phyloP scores from a whole-genome alignment of 2,113 vertebrate genomes.

The Atherinomorus stipes region DNA sequence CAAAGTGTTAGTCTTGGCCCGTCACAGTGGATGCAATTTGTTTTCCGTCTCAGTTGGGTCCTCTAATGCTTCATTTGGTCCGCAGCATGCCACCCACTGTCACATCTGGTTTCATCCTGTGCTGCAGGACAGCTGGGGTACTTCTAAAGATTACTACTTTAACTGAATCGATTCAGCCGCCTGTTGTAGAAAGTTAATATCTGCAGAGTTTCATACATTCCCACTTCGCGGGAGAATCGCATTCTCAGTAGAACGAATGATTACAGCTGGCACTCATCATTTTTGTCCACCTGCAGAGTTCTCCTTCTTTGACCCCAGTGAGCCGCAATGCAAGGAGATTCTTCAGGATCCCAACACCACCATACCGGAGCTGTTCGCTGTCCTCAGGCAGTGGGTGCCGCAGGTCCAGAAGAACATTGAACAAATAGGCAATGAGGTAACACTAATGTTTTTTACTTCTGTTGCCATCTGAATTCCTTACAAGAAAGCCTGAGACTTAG shows the following conservation, averaged over 20 bases:
- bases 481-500: too few species aligned
- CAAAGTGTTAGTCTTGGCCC: background rate
- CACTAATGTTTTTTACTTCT: background rate
- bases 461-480: background rate
- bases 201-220: constrained; percentile 15
- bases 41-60: constrained; percentile 31
- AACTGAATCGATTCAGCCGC: constrained; percentile 31
- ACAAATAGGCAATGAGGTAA: constrained; percentile 95
- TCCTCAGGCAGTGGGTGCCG: constrained; percentile 98
- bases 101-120: constrained; percentile 42
- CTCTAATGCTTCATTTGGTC: constrained; percentile 44
- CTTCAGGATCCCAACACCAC: constrained; percentile 91
- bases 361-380: constrained; percentile 95
- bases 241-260: background rate
- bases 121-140: constrained; percentile 29
- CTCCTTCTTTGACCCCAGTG: constrained; percentile 97
- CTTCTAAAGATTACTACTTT: constrained; percentile 55
- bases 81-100: constrained; percentile 23
- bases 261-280: background rate
- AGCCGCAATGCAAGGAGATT: constrained; percentile 92
- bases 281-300: constrained; percentile 86
- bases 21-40: background rate
- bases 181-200: constrained; percentile 22
- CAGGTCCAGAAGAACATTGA: constrained; percentile 97
- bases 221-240: background rate